Percentiles rank a stretch among this genome's conserved stretches.
These are phyloP conservation scores for Sminthopsis crassicaudata DNA, from an alignment of 2,113 vertebrate genomes.

Conservation along the genomic window DNA sequence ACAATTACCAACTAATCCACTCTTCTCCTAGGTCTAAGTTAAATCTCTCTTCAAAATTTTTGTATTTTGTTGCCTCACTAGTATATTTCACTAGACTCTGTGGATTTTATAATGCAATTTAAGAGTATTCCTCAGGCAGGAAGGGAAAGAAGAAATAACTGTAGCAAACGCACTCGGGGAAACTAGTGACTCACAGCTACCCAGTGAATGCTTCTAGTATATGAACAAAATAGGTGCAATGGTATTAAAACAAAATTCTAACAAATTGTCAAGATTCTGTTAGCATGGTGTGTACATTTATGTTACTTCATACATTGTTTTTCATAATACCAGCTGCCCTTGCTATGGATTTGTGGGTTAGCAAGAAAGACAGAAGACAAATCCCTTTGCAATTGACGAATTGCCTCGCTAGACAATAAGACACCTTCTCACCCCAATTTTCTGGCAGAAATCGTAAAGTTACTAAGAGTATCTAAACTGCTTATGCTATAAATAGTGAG, in stretches of 20 bases:
- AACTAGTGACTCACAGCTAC: conserved; percentile 38
- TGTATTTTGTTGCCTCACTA: conserved; percentile 56
- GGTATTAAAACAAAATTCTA: conserved; percentile 27
- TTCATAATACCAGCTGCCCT: conserved; percentile 73
- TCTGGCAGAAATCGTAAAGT: conserved; percentile 75
- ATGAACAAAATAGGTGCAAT: conserved; percentile 28
- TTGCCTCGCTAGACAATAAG: conserved; percentile 68
- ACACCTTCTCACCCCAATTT: conserved; percentile 80
- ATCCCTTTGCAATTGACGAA: conserved; percentile 76
- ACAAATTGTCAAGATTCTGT: neutral
- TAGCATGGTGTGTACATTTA: conserved; percentile 52
- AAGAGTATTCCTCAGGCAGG: conserved; percentile 64
- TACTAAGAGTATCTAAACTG: conserved; percentile 64
- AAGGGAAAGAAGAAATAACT: conserved; percentile 14
- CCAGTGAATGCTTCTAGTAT: conserved; percentile 36
- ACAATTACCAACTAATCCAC: conserved; percentile 80
- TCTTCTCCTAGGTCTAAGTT: conserved; percentile 75
- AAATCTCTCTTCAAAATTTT: conserved; percentile 66
- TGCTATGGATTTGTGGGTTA: conserved; percentile 78
- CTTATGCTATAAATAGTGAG: conserved; percentile 45
- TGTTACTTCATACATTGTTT: conserved; percentile 59
- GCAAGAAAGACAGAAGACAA: conserved; percentile 72
- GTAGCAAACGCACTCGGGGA: neutral
- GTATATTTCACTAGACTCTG: conserved; percentile 67
- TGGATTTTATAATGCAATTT: conserved; percentile 63